Evolutionary conservation across 2,888 invertebrate species (phyloP).

Genomic region (Dryobota labecula): DNA sequence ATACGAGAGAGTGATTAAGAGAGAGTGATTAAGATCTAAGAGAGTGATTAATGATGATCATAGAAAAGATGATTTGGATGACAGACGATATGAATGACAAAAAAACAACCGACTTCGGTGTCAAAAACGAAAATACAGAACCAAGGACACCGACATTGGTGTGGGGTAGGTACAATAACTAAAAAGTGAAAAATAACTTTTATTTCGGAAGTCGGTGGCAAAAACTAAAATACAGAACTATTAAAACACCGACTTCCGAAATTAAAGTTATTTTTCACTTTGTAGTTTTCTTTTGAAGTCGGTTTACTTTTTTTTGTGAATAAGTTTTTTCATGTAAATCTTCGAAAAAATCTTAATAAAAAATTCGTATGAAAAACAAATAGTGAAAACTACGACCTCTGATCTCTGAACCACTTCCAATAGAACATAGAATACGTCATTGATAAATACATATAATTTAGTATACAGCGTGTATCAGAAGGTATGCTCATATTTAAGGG

Average conservation of each 20-base stretch:
- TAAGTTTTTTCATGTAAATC: not conserved
- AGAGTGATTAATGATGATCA: not conserved
- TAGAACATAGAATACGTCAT: not conserved
- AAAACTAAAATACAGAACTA: too few species aligned
- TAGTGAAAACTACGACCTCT: conserved; percentile 3
- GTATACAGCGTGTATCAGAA: not conserved
- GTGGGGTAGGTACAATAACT: too few species aligned
- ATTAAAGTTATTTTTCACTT: too few species aligned
- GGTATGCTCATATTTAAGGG: not conserved
- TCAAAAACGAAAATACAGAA: too few species aligned
- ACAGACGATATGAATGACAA: not conserved
- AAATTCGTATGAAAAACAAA: conserved; percentile 5
- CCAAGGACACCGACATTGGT: too few species aligned
- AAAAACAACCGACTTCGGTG: not conserved
- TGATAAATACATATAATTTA: not conserved
- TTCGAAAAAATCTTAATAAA: not conserved
- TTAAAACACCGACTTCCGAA: too few species aligned
- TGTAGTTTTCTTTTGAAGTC: too few species aligned
- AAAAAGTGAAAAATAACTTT: too few species aligned
- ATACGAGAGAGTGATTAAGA: too few species aligned
- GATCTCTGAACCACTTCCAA: conserved; percentile 9
- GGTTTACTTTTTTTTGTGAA: too few species aligned
- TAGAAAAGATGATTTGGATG: not conserved
- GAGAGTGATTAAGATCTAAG: too few species aligned
- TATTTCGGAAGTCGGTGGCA: too few species aligned